Evolutionary conservation across 2,113 vertebrate genomes (phyloP), one percentile per base, ranked within the genome.

Genomic region (Menura novaehollandiae): DNA sequence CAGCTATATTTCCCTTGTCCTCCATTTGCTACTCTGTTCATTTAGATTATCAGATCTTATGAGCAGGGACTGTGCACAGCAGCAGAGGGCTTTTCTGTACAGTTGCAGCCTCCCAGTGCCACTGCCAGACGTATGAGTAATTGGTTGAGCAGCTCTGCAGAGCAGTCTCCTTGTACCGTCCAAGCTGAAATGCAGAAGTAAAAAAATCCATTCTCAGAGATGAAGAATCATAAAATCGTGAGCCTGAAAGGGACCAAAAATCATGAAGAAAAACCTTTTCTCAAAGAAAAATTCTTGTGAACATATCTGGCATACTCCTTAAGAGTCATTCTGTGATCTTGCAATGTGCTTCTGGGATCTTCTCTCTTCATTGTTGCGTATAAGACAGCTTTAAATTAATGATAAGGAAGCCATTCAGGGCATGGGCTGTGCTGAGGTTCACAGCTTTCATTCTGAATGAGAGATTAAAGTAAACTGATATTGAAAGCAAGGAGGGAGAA

Each of bases 401-500:
- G 78, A 95, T 97, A 92, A 96, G 94, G 78, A 93, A 85, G 78
- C 69, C 63, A 76, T 93, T 94, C 91, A 91, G 69, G 55, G 47
- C 75, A 91, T 51, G 51, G 58, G 41, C 83, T 95, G 78, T 58
- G 64, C 51, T 64, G 74, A 80, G 56, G 58, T 87, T 97, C 94
- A 85, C 84, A 90, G 86, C 94, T 97, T 93, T 94, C 81, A 83
- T 95, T 97, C 69, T 56, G 84, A 92, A 93, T 86, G 81, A 86
- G 69, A 68, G 94, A 89, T 62, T 87, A 90, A 96, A 90, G 85
- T 94, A 88, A 95, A 96, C 77, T 77, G 53, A 89, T 92, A 96
- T 88, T 91, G 93, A 96, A 95, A 85, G 85, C 90, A 94, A 93
- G 92, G 80, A 94, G 82, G 62, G 77, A 94, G 95, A 95, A 85